These are phyloP conservation scores for Cataglyphis altisquamis DNA, from an alignment of 2,888 invertebrate genomes.

Conservation along the genomic window DNA sequence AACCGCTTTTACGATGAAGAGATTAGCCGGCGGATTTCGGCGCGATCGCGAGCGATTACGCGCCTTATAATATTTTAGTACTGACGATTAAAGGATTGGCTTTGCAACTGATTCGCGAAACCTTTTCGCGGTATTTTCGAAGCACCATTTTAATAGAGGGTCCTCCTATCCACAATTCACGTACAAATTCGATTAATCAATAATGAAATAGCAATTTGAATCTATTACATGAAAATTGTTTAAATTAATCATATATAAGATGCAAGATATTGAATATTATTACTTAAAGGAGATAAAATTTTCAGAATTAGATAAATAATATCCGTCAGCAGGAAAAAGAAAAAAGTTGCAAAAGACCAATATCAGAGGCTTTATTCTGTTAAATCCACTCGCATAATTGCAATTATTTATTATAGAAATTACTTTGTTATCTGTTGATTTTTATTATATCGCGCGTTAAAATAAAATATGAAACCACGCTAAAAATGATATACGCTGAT, in stretches of 20 bases:
- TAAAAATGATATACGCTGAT: conserved; percentile 21
- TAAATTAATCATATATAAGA: not conserved
- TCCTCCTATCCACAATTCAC: not conserved
- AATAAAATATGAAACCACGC: not conserved
- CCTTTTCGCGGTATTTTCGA: conserved; percentile 46
- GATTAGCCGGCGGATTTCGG: conserved; percentile 79
- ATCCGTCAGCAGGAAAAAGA: not conserved
- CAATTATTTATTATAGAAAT: not conserved
- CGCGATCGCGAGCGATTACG: conserved; percentile 76
- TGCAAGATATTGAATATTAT: not conserved
- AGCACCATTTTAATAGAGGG: not conserved
- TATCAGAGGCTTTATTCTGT: not conserved
- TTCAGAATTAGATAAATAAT: not conserved
- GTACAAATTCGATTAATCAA: not conserved
- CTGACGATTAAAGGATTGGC: conserved; percentile 79
- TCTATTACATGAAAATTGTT: not conserved
- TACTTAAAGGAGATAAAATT: not conserved
- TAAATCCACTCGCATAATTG: not conserved
- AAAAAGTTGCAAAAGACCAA: not conserved
- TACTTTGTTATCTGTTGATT: not conserved
- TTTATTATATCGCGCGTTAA: not conserved
- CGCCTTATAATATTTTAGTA: conserved; percentile 80
- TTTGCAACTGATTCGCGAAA: conserved; percentile 70
- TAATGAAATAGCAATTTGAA: not conserved
- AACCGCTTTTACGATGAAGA: conserved; percentile 79